phyloP scores from a whole-genome alignment of 2,888 invertebrate species.

The Heliconius sara region DNA sequence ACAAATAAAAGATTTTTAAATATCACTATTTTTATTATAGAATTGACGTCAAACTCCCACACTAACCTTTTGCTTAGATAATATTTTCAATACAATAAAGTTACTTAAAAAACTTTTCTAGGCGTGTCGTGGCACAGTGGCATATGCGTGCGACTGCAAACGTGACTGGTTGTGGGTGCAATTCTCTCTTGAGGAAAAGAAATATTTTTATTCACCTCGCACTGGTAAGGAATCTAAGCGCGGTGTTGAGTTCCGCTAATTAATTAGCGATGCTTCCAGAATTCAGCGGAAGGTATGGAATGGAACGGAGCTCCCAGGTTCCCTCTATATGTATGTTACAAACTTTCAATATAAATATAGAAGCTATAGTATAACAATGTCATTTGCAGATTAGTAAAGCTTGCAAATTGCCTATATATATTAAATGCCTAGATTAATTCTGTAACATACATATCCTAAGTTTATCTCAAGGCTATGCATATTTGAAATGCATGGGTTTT shows the following conservation, averaged over 20 bases:
- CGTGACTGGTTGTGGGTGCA: too few species aligned
- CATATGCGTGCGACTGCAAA: too few species aligned
- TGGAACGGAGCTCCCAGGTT: too few species aligned
- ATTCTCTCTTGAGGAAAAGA: too few species aligned
- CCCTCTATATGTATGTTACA: too few species aligned
- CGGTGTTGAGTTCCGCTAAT: too few species aligned
- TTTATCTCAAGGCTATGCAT: background rate
- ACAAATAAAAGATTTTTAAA: background rate
- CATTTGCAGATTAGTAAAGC: background rate
- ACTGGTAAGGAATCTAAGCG: too few species aligned
- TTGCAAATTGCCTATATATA: conserved; percentile 17
- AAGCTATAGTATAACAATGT: background rate
- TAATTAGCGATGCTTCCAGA: too few species aligned
- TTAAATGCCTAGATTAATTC: background rate
- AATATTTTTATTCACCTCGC: too few species aligned
- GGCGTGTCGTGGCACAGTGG: background rate
- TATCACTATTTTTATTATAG: background rate
- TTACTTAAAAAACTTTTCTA: background rate
- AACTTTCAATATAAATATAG: background rate
- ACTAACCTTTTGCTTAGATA: background rate
- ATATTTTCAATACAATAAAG: background rate
- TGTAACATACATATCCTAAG: background rate
- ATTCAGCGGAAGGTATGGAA: too few species aligned
- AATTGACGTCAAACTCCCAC: background rate
- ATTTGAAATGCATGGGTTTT: background rate